Evolutionary conservation across 2,888 invertebrate genomes (phyloP).

Genomic region (Byasa hedistus): DNA sequence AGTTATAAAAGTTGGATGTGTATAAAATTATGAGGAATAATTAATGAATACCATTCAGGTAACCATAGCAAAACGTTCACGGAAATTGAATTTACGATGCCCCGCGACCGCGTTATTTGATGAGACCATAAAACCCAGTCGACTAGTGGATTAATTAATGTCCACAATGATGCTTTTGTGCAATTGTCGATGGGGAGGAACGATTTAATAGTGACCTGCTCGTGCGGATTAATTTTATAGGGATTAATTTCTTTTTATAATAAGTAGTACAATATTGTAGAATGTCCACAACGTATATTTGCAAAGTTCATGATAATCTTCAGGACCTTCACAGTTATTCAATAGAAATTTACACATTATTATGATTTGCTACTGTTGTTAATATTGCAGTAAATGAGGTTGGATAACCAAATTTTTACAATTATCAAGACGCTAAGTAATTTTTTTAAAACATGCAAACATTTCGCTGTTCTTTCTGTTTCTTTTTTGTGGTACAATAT

Average conservation of each 20-base stretch:
- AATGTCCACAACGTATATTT: not conserved
- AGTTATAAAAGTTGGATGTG: too few relatives aligned
- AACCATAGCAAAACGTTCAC: constrained; percentile 20
- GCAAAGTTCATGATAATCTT: not conserved
- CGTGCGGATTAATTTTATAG: not conserved
- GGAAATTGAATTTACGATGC: constrained; percentile 34
- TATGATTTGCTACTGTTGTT: too few relatives aligned
- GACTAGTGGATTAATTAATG: constrained; percentile 36
- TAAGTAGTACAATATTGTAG: not conserved
- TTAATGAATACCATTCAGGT: constrained; percentile 16
- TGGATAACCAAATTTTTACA: too few relatives aligned
- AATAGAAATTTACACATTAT: too few relatives aligned
- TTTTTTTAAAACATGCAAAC: too few relatives aligned
- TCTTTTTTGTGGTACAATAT: too few relatives aligned
- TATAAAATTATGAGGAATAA: too few relatives aligned
- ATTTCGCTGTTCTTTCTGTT: too few relatives aligned
- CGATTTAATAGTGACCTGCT: not conserved
- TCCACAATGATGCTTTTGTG: constrained; percentile 33
- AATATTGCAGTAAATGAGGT: too few relatives aligned
- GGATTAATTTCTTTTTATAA: not conserved
- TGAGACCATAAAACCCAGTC: constrained; percentile 29
- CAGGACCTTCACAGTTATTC: too few relatives aligned
- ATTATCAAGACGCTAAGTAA: too few relatives aligned
- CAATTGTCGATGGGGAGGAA: constrained; percentile 28
- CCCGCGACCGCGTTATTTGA: constrained; percentile 28